These are phyloP conservation scores for Thymelicus lineola DNA, from an alignment of 2,888 invertebrate species.

Conservation along the genomic window DNA sequence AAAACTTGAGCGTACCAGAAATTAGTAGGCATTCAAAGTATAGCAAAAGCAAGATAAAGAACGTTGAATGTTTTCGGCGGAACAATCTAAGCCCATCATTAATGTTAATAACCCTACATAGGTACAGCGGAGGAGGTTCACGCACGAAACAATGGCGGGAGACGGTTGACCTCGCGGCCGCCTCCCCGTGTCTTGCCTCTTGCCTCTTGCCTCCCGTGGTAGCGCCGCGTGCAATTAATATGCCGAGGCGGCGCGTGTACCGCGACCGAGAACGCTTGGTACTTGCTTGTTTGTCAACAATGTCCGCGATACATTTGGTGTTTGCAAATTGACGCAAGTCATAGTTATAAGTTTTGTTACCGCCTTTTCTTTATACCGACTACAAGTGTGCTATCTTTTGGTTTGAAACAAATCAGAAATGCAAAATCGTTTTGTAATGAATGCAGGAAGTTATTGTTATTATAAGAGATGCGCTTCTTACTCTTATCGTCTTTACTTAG, in stretches of 20 bases:
- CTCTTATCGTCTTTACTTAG: too few relatives aligned
- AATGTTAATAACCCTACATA: slow-evolving; percentile 42
- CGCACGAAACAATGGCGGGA: slow-evolving; percentile 84
- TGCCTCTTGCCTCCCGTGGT: slow-evolving; percentile 66
- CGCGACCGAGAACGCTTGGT: slow-evolving; percentile 52
- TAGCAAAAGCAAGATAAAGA: slow-evolving; percentile 25
- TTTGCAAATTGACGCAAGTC: too few relatives aligned
- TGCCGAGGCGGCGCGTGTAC: slow-evolving; percentile 81
- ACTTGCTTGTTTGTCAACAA: slow-evolving; percentile 47
- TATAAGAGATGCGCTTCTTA: too few relatives aligned
- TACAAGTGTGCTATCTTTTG: too few relatives aligned
- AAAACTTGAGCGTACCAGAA: neutral
- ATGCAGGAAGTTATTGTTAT: too few relatives aligned
- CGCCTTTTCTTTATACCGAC: too few relatives aligned
- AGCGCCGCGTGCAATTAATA: slow-evolving; percentile 86
- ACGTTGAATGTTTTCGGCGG: slow-evolving; percentile 35
- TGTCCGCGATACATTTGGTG: neutral
- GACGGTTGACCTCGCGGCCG: slow-evolving; percentile 83
- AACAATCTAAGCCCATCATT: slow-evolving; percentile 38
- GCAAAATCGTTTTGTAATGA: too few relatives aligned
- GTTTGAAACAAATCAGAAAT: too few relatives aligned
- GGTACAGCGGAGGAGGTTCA: slow-evolving; percentile 53
- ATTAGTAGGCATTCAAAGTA: slow-evolving; percentile 16
- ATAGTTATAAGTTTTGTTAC: too few relatives aligned
- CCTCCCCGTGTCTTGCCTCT: slow-evolving; percentile 71